These are phyloP conservation scores for Chlorospingus flavigularis DNA, from an alignment of 2,797 vertebrate species.

Conservation along the genomic window DNA sequence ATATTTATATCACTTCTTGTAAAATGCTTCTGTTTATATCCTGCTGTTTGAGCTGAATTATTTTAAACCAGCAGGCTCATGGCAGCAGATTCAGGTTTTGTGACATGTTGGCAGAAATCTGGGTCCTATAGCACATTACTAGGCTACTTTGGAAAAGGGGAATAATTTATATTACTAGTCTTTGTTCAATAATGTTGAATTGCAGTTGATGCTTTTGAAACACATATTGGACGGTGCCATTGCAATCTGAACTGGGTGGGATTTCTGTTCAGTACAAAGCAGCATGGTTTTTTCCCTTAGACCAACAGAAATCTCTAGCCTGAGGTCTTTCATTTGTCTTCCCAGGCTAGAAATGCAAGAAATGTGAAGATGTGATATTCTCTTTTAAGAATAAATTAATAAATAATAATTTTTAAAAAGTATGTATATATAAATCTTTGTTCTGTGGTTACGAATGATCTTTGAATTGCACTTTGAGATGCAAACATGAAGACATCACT, in stretches of 20 bases:
- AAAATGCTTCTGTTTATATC: conserved; percentile 33
- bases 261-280: neutral
- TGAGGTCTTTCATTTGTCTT: neutral
- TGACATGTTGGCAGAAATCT: neutral
- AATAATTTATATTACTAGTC: neutral
- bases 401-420: neutral
- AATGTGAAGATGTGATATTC: neutral
- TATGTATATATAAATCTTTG: neutral
- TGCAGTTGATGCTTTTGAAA: neutral
- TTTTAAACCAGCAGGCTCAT: conserved; percentile 12
- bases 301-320: neutral
- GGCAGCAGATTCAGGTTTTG: neutral
- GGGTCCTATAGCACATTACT: neutral
- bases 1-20: neutral
- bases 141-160: neutral
- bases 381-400: neutral
- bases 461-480: neutral
- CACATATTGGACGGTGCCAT: neutral
- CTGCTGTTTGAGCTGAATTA: neutral
- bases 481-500: neutral
- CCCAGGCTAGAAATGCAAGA: neutral
- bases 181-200: neutral
- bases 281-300: neutral
- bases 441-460: neutral
- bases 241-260: neutral